These are phyloP conservation scores for Melanaphis sacchari DNA, from an alignment of 1,140 invertebrate genomes.

Conservation along the genomic window DNA sequence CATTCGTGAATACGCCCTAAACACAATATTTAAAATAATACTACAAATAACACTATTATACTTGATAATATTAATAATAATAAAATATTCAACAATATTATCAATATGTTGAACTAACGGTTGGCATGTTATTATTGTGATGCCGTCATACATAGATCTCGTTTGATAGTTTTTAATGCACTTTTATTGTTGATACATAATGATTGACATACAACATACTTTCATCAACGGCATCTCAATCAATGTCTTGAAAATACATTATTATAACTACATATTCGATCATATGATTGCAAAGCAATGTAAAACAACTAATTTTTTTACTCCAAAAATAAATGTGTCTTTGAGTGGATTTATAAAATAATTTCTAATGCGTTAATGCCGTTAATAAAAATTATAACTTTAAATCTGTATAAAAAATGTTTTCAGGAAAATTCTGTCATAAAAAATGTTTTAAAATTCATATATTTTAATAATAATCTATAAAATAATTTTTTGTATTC, in stretches of 20 bases:
- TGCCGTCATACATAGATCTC: background rate
- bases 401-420: too few species aligned
- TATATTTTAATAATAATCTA: too few species aligned
- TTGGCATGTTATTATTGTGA: background rate
- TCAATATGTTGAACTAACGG: background rate
- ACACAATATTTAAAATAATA: conserved; percentile 9
- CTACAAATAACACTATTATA: conserved; percentile 3
- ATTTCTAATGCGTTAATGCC: too few species aligned
- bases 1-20: too few species aligned
- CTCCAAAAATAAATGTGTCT: too few species aligned
- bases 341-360: too few species aligned
- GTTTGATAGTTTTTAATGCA: background rate
- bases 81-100: background rate
- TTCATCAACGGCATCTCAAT: background rate
- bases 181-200: background rate
- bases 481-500: too few species aligned
- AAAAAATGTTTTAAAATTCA: too few species aligned
- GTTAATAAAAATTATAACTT: too few species aligned
- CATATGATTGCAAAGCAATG: too few species aligned
- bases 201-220: background rate
- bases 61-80: background rate
- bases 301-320: background rate
- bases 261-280: background rate
- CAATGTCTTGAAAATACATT: background rate
- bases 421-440: too few species aligned